A percentile compares a stretch with the other conserved stretches of the same genome.
Conservation (phyloP, 1,140 invertebrate genomes). For the Proales similis region DNA sequence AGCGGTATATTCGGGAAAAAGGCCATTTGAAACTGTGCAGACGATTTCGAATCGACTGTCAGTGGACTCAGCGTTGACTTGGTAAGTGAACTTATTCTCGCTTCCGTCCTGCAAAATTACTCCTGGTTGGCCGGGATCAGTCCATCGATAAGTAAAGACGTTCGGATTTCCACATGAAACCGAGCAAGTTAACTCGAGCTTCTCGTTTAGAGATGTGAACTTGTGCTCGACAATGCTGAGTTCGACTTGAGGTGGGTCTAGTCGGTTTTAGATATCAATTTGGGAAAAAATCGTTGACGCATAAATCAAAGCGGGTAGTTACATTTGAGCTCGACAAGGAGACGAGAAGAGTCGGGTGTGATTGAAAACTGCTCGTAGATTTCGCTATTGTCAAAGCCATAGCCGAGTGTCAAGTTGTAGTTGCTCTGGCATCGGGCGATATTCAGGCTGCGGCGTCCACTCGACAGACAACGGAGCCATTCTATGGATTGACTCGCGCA, state of each 20-base stretch:
- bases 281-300: not conserved
- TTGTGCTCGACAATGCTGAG: not conserved
- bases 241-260: constrained; percentile 10
- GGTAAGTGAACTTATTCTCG: not conserved
- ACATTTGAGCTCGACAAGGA: not conserved
- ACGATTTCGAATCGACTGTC: constrained; percentile 1
- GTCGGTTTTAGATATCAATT: not conserved
- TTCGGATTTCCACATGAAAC: constrained; percentile 25
- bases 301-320: not conserved
- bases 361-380: constrained; percentile 2
- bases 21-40: constrained; percentile 13
- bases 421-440: not conserved
- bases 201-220: not conserved
- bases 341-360: not conserved
- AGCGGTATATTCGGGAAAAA: not conserved
- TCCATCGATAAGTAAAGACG: not conserved
- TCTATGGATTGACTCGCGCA: not conserved
- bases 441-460: not conserved
- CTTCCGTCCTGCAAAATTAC: constrained; percentile 9
- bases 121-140: not conserved
- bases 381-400: constrained; percentile 2
- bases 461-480: constrained; percentile 7
- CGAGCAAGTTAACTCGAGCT: not conserved
- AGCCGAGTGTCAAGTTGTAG: not conserved
- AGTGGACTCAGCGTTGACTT: not conserved